A percentile compares a stretch with the other conserved stretches of the same genome.
Evolutionary conservation across 2,113 vertebrate genomes (phyloP).

Genomic region (Seriola aureovittata): DNA sequence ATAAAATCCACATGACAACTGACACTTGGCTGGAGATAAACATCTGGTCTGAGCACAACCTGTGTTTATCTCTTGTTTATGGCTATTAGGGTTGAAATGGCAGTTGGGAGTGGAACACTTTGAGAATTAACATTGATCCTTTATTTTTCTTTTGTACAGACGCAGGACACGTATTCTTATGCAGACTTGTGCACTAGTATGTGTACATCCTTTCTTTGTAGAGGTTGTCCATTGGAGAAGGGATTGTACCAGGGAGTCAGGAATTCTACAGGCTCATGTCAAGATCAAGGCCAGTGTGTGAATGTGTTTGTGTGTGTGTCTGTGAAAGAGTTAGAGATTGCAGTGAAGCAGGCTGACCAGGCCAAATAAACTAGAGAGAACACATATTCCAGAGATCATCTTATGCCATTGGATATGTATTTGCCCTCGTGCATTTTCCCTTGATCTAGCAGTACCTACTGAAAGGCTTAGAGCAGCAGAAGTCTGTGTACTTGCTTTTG

Average conservation of each 20-base stretch:
- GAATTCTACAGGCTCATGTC: constrained; percentile 30
- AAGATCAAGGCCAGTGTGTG: constrained; percentile 48
- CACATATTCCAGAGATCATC: constrained; percentile 43
- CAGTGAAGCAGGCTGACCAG: constrained; percentile 17
- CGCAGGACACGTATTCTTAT: neutral
- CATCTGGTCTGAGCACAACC: constrained; percentile 49
- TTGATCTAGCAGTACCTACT: constrained; percentile 49
- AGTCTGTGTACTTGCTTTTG: constrained; percentile 39
- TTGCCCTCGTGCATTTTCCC: constrained; percentile 35
- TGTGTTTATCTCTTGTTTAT: constrained; percentile 56
- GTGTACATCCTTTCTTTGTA: constrained; percentile 14
- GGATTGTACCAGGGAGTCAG: constrained; percentile 21
- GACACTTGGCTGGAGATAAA: constrained; percentile 62
- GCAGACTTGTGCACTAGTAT: neutral
- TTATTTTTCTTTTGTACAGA: neutral
- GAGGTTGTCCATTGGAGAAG: constrained; percentile 17
- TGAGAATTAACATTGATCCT: constrained; percentile 14
- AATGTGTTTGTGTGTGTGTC: neutral
- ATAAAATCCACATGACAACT: constrained; percentile 61
- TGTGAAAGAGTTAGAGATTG: neutral
- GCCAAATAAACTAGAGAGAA: constrained; percentile 58
- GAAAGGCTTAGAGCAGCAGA: constrained; percentile 33
- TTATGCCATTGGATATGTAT: constrained; percentile 47
- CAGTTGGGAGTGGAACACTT: constrained; percentile 13
- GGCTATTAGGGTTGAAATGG: constrained; percentile 38